A percentile compares a stretch with the other conserved stretches of the same genome.
Evolutionary conservation across 2,888 invertebrate genomes (phyloP).

Genomic region (Gastrophysa polygoni): DNA sequence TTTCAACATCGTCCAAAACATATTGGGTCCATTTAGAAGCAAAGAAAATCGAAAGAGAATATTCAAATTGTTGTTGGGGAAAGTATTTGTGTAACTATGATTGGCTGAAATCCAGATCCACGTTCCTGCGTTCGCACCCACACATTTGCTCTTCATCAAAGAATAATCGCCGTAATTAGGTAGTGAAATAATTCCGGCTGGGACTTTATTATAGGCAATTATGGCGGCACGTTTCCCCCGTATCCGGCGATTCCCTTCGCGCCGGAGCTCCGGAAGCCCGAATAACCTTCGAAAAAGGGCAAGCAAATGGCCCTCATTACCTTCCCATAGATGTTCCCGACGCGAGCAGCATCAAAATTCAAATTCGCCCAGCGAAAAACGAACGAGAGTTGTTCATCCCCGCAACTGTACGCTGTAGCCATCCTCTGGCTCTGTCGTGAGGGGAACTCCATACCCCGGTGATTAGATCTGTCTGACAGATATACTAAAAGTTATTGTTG

Average conservation of each 20-base stretch:
- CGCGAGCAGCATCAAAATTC: constrained; percentile 21
- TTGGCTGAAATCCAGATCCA: not conserved
- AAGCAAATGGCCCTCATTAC: constrained; percentile 1
- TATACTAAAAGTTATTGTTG: too few species aligned
- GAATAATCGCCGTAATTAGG: not conserved
- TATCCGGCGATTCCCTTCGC: not conserved
- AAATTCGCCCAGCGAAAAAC: constrained; percentile 19
- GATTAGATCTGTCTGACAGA: too few species aligned
- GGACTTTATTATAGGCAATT: not conserved
- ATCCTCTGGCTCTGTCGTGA: too few species aligned
- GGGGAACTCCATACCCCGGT: too few species aligned
- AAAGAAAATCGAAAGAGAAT: too few species aligned
- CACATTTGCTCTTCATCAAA: not conserved
- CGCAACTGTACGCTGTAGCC: not conserved
- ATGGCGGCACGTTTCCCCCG: not conserved
- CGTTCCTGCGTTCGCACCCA: not conserved
- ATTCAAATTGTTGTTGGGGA: too few species aligned
- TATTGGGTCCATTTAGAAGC: too few species aligned
- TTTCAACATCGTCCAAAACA: too few species aligned
- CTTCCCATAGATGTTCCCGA: constrained; percentile 2
- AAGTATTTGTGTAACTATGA: too few species aligned
- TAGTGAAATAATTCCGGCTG: not conserved
- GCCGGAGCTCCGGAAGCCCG: not conserved
- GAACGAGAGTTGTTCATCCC: constrained; percentile 8
- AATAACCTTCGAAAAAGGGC: not conserved